phyloP scores from a whole-genome alignment of 2,113 vertebrate species.

The Agelaius tricolor region DNA sequence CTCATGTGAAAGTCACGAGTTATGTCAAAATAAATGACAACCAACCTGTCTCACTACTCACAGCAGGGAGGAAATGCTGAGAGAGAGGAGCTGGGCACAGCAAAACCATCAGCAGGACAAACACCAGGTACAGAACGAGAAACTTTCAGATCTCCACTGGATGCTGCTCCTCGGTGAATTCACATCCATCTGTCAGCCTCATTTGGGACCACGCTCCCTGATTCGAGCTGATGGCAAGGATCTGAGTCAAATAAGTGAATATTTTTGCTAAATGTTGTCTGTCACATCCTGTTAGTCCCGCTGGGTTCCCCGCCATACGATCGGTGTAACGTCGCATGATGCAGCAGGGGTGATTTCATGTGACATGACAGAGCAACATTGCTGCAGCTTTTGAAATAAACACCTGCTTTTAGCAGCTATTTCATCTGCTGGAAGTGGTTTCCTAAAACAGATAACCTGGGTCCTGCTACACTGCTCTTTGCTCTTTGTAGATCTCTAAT shows the following conservation, averaged over 20 bases:
- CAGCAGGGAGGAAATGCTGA: neutral
- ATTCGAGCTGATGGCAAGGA: conserved; percentile 43
- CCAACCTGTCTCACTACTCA: neutral
- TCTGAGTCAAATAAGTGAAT: conserved; percentile 30
- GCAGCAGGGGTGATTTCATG: neutral
- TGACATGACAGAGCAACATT: neutral
- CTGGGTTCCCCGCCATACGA: neutral
- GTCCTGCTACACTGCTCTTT: neutral
- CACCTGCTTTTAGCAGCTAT: conserved; percentile 16
- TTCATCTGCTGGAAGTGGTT: neutral
- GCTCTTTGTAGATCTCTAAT: neutral
- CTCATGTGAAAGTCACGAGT: neutral
- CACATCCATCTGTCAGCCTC: conserved; percentile 10
- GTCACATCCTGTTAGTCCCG: conserved; percentile 47
- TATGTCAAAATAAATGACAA: conserved; percentile 1
- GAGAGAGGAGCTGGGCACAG: neutral
- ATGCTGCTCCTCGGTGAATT: neutral
- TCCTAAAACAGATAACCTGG: neutral
- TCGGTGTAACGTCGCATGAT: neutral
- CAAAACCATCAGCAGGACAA: neutral
- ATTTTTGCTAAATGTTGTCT: conserved; percentile 63
- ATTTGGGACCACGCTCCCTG: neutral
- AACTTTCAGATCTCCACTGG: neutral
- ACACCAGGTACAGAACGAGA: neutral
- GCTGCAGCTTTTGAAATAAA: neutral